Evolutionary conservation across 2,797 vertebrate species (phyloP).

Genomic region (Chloroceryle amazona): DNA sequence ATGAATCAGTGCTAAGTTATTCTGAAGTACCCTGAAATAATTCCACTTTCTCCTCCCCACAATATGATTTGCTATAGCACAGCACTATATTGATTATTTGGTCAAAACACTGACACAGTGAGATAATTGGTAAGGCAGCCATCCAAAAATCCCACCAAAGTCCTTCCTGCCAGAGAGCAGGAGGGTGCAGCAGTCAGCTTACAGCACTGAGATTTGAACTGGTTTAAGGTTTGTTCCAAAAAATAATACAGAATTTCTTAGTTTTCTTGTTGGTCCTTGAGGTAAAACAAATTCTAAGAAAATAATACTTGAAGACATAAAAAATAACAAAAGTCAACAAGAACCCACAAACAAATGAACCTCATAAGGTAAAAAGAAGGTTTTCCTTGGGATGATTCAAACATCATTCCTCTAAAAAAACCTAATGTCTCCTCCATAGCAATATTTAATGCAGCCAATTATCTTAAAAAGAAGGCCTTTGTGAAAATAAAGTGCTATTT

Average conservation of each 20-base stretch:
- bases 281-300: not conserved
- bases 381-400: not conserved
- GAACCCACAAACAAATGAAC: not conserved
- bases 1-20: not conserved
- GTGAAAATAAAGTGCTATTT: conserved; percentile 76
- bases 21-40: conserved; percentile 21
- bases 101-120: not conserved
- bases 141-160: not conserved
- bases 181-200: not conserved
- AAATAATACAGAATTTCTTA: not conserved
- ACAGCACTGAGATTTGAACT: not conserved
- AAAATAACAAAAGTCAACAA: not conserved
- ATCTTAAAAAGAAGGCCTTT: not conserved
- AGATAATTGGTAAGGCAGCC: not conserved
- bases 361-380: not conserved
- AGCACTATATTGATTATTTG: not conserved
- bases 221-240: not conserved
- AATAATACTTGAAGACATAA: not conserved
- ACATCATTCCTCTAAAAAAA: not conserved
- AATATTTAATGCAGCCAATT: conserved; percentile 29
- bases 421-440: not conserved
- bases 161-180: not conserved
- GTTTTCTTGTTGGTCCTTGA: not conserved
- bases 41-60: not conserved
- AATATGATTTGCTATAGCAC: not conserved